A percentile compares a stretch with the other conserved stretches of the same genome.
Evolutionary conservation across 1,140 invertebrate genomes (phyloP).

Genomic region (Aphaenogaster floridana): DNA sequence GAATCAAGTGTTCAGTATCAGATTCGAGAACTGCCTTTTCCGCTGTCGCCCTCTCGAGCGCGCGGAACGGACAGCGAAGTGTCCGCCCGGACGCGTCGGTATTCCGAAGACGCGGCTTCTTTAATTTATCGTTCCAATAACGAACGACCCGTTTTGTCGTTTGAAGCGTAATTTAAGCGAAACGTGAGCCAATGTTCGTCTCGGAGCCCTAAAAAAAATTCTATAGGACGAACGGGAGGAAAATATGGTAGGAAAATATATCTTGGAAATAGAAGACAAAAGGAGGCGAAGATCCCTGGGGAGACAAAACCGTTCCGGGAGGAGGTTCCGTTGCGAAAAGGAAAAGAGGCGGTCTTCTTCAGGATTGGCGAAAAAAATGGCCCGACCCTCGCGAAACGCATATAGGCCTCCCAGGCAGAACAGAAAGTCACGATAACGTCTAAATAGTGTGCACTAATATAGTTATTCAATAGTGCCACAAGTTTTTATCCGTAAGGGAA

Average conservation of each 20-base stretch:
- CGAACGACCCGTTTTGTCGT: neutral
- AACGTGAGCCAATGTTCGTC: neutral
- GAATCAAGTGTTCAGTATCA: too few species aligned
- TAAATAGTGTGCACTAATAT: too few species aligned
- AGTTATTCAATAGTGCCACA: too few species aligned
- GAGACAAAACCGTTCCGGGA: neutral
- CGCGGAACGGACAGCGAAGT: neutral
- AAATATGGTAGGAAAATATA: neutral
- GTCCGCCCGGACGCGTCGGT: slow-evolving; percentile 5
- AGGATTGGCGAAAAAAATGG: neutral
- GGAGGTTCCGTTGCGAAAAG: neutral
- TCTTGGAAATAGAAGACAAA: neutral
- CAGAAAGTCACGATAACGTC: too few species aligned
- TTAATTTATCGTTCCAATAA: slow-evolving; percentile 2
- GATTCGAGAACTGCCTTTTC: neutral
- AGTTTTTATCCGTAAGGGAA: too few species aligned
- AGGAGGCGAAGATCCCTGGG: neutral
- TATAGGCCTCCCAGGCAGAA: too few species aligned
- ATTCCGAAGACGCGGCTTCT: neutral
- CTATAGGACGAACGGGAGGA: neutral
- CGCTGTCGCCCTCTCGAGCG: neutral
- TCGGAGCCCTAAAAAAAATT: neutral
- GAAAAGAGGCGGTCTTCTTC: neutral
- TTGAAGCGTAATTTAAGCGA: neutral
- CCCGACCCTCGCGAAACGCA: neutral